Base-by-base conservation (phyloP, 1,140 invertebrate species). In the Solen grandis region DNA sequence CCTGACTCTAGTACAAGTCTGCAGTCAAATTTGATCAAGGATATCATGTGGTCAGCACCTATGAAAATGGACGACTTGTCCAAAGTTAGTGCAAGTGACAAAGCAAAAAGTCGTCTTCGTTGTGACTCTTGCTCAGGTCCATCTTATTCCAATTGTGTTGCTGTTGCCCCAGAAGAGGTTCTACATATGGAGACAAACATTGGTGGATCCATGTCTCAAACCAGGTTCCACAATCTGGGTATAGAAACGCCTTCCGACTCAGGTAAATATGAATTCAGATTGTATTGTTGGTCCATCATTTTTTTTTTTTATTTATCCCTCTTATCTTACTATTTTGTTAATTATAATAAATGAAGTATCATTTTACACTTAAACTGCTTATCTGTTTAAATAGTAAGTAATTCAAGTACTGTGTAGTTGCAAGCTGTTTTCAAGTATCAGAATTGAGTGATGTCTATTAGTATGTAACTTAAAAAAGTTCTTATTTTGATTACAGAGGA, bases 171-270 rank as follows among this genome's bases (percentile, higher is more conserved):
- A 54, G 81, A 87, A 46, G 81, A 88, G n/a, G 88, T 90, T 13
- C 89, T 89, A 55, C 91, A 83, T 25, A 50, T 62, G 55, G 66
- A 50, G 52, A 60, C 54, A 60, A 86, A 69, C 57, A 77, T 81
- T 59, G 94, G 94, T 84, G 93, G 92, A 86, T 63, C 65, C n/a
- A 63, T 84, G 33, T 81, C 80, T 50, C 91, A 89, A 36, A 93
- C 93, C 79, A 91, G 92, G 81, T 86, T 94, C 54, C 94, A 95
- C 80, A 93, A 93, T 84, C 93, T 95, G 50, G 95, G 95, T 55
- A 94, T 96, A 2, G 95, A 96, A 85, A 97, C 96, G 79, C 96
- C 96, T 57, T 97, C 96, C 2, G 96, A 97, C 94, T 96, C 96
- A 69, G 96, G 96, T 96, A 92, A 95, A 95, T 95, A 87, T 91